These are phyloP conservation scores for Ectobius pallidus DNA, from an alignment of 2,888 invertebrate genomes.

Conservation along the genomic window DNA sequence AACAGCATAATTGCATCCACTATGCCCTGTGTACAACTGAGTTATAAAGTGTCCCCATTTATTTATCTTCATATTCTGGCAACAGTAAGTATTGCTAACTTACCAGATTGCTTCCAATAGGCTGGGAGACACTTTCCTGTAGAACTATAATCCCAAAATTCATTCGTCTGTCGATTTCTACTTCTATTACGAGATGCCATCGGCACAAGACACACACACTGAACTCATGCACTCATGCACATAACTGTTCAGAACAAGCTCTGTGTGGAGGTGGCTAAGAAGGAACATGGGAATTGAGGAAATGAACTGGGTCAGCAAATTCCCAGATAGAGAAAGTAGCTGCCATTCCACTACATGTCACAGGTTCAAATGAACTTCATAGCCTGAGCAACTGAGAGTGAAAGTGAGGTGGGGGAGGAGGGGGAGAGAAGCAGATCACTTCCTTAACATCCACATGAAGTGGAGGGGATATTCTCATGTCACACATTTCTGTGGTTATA, in stretches of 20 bases:
- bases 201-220: not conserved
- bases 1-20: too few species aligned
- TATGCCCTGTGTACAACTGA: too few species aligned
- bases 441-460: not conserved
- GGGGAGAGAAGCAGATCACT: not conserved
- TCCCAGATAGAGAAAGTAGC: constrained; percentile 35
- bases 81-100: too few species aligned
- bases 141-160: constrained; percentile 36
- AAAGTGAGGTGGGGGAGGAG: not conserved
- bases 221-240: not conserved
- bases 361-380: not conserved
- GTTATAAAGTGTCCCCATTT: too few species aligned
- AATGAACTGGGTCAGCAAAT: constrained; percentile 33
- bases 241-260: not conserved
- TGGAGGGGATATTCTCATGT: too few species aligned
- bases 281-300: not conserved
- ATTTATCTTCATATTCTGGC: too few species aligned
- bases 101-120: constrained; percentile 34
- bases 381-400: not conserved
- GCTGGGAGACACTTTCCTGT: constrained; percentile 35
- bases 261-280: not conserved
- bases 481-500: too few species aligned
- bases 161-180: constrained; percentile 29
- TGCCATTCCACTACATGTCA: constrained; percentile 4
- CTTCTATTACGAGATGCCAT: constrained; percentile 28